Base-by-base conservation (phyloP, 2,888 invertebrate genomes). In the Plebejus melissa region DNA sequence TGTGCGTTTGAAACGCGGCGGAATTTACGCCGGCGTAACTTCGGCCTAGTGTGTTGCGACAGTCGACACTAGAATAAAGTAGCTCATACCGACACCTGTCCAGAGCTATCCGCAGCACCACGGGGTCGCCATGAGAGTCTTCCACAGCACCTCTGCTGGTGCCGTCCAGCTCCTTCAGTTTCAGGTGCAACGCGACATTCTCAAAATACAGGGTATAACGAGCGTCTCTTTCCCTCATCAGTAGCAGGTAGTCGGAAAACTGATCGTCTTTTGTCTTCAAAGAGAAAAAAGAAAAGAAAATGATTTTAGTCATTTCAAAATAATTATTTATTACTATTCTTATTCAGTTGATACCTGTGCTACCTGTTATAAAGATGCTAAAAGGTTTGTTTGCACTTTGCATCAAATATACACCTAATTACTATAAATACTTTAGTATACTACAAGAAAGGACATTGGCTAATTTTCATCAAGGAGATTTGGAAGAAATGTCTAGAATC, bases 191-290 rank as follows among this genome's bases (percentile, higher is more conserved):
- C 1, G 82, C 86, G 38, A 91, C 79, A 81, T 94, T 94, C 83
- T 93, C 93, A 76, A 89, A 90, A 82, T 90, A 91, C 36, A 94
- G 83, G 4, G 90, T 87, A 81, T 91, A 92, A 2, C 93, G 84
- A 2, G 90, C 91, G 79, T 93, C 92, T 2, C 93, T 83, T 80
- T 94, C 93, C 1, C 85, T 83, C 89, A 92, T 90, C 77, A 94
- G 80, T 0, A 80, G 81, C 6, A 92, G 79, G 81, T 93, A 90
- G 58, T 91, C 90, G 0, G 90, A 85, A 81, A 93, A 91, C 72
- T 88, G 84, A 74, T 88, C 88, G 71, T 89, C 89, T 79, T 88
- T 87, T n/a, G 90, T 57, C 94, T 94, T 79, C 22, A 22, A 22
- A 22, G 22, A 22, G 22, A 22, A 22, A 22, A 22, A 22, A 22